Evolutionary conservation across 2,797 vertebrate genomes (phyloP).

Genomic region (Emydoidea blandingii): DNA sequence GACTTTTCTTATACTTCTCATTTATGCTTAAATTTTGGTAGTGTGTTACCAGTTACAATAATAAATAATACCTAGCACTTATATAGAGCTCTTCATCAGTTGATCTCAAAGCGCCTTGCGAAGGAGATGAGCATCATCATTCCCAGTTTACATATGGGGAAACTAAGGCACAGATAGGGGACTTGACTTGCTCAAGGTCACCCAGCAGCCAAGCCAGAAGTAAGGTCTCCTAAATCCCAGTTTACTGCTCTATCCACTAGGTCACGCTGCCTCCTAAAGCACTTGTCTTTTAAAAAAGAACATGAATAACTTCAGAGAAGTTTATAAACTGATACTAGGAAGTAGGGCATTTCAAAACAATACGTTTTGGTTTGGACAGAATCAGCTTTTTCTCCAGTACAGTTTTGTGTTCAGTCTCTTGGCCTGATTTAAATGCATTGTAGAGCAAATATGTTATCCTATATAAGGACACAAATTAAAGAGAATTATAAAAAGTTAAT

Average conservation of each 20-base stretch:
- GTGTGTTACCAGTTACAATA: not conserved
- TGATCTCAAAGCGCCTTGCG: not conserved
- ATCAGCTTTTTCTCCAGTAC: not conserved
- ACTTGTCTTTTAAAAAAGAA: not conserved
- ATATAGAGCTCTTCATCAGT: not conserved
- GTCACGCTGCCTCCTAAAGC: not conserved
- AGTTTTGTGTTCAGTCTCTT: conserved; percentile 22
- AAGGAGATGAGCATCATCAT: not conserved
- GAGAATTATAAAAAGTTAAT: not conserved
- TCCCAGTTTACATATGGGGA: not conserved
- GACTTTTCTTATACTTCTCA: not conserved
- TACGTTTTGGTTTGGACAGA: conserved; percentile 30
- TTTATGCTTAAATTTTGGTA: not conserved
- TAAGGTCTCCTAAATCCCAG: not conserved
- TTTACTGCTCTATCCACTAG: not conserved
- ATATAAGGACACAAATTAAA: not conserved
- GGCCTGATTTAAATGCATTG: not conserved
- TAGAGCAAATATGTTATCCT: not conserved
- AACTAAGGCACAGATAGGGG: not conserved
- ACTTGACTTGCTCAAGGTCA: not conserved
- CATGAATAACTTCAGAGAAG: not conserved
- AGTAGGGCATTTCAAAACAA: conserved; percentile 15
- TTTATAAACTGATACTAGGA: not conserved
- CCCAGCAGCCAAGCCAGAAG: not conserved
- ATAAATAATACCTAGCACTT: not conserved